These are phyloP conservation scores for Lacerta bilineata DNA, from an alignment of 2,797 vertebrate genomes.

Conservation along the genomic window DNA sequence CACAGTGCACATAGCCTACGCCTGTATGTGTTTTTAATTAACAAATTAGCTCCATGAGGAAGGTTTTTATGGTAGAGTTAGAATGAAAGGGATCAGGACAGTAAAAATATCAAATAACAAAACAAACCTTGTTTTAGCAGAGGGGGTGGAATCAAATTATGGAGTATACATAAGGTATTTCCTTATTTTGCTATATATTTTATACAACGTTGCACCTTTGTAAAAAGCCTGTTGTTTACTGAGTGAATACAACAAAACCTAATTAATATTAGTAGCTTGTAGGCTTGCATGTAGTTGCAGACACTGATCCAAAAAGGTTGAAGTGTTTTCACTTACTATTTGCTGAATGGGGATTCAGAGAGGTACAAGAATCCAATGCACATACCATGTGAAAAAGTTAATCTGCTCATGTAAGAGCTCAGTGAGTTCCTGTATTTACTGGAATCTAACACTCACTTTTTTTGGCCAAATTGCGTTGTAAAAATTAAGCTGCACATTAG, in stretches of 20 bases:
- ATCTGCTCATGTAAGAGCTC: not conserved
- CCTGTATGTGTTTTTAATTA: conserved; percentile 40
- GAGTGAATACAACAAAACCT: not conserved
- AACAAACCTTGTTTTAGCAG: conserved; percentile 40
- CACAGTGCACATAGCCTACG: conserved; percentile 10
- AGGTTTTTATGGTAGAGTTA: conserved; percentile 41
- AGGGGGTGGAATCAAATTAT: conserved; percentile 6
- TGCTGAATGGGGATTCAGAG: not conserved
- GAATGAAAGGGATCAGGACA: conserved; percentile 39
- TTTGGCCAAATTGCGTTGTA: too few species aligned
- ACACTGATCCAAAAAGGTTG: conserved; percentile 41
- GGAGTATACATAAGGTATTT: not conserved
- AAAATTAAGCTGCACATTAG: too few species aligned
- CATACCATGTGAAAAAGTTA: not conserved
- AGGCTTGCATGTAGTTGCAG: conserved; percentile 21
- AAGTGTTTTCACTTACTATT: conserved; percentile 47
- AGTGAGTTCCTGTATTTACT: not conserved
- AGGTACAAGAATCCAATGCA: not conserved
- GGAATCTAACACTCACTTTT: too few species aligned
- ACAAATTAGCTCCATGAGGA: conserved; percentile 42
- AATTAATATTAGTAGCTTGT: conserved; percentile 44
- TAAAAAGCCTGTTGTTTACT: conserved; percentile 30
- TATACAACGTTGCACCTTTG: conserved; percentile 27
- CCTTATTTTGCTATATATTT: conserved; percentile 14
- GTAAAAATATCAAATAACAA: conserved; percentile 34